Evolutionary conservation across 2,888 invertebrate species (phyloP).

Genomic region (Crossocerus cetratus): DNA sequence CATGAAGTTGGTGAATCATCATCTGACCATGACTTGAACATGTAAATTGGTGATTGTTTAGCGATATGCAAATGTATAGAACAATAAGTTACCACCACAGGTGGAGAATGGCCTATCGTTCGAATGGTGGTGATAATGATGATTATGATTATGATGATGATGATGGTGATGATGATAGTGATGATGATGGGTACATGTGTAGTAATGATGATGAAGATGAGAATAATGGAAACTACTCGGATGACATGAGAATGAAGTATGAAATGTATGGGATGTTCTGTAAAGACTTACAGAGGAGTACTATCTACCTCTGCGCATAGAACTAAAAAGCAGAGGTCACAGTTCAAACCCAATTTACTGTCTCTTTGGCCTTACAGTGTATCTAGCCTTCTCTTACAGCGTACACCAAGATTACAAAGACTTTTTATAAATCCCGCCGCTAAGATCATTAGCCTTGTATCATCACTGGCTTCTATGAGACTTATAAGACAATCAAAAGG

Average conservation of each 20-base stretch:
- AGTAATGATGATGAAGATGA: slow-evolving; percentile 12
- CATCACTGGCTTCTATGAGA: slow-evolving; percentile 72
- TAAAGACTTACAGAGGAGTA: slow-evolving; percentile 35
- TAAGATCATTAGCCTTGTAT: slow-evolving; percentile 71
- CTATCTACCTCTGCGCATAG: slow-evolving; percentile 45
- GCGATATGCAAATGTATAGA: no score
- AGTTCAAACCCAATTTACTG: slow-evolving; percentile 62
- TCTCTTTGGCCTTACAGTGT: slow-evolving; percentile 77
- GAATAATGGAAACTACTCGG: background rate
- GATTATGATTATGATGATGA: background rate
- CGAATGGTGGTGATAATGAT: background rate
- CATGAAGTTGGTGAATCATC: slow-evolving; percentile 14
- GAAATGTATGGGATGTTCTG: slow-evolving; percentile 53
- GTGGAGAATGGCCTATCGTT: background rate
- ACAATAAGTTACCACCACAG: background rate
- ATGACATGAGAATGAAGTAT: background rate
- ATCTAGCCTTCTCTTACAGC: slow-evolving; percentile 65
- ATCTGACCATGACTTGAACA: background rate
- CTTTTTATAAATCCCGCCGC: slow-evolving; percentile 70
- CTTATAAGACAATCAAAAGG: slow-evolving; percentile 57
- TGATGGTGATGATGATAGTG: background rate
- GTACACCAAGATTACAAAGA: slow-evolving; percentile 77
- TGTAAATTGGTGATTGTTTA: no score
- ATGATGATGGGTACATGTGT: background rate
- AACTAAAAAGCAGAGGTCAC: slow-evolving; percentile 55